Base-by-base conservation (phyloP, 2,888 invertebrate genomes). In the Coenonympha glycerion region DNA sequence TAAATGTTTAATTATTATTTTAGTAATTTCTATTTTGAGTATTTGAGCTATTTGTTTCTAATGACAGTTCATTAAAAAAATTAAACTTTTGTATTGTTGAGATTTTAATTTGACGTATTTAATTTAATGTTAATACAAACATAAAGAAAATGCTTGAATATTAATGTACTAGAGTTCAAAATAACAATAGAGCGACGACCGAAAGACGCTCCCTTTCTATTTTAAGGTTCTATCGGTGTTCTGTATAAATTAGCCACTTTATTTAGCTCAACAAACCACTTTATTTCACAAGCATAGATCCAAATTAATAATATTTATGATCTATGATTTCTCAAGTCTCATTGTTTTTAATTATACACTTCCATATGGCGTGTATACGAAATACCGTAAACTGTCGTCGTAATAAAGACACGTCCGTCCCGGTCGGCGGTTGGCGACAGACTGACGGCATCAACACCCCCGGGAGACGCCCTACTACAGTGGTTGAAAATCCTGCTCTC, bases 361-460 rank as follows among this genome's bases (percentile, higher is more conserved):
- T 37, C 45, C 31, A 44, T 44, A 44, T 33, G 44, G 50, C 18
- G 26, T 37, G 44, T 55, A 47, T 34, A 39, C 44, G 42, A 37
- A 21, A 40, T 16, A 33, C 8, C 53, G 47, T 31, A 13, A 47
- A 59, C 50, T 30, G 11, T 24, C 8, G 6, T 3, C 13, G 13
- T 24, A 33, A 33, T 39, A 21, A 36, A 53, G 42, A 62, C 62
- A 50, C 69, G 68, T 55, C 62, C 45, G 52, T 48, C 54, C 54
- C 46, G 47, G 46, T 44, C 58, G 56, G 56, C 50, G 63, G 53
- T 58, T 64, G 69, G 72, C 75, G 74, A 58, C 71, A 58, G 46
- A 76, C 76, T 76, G 76, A 60, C 73, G 69, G 54, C 34, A 16
- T 44, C 42, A 46, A 47, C 47, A 49, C 52, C 46, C 56, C 55